Conservation (phyloP, 2,888 invertebrate species). For the Spialia ferax region DNA sequence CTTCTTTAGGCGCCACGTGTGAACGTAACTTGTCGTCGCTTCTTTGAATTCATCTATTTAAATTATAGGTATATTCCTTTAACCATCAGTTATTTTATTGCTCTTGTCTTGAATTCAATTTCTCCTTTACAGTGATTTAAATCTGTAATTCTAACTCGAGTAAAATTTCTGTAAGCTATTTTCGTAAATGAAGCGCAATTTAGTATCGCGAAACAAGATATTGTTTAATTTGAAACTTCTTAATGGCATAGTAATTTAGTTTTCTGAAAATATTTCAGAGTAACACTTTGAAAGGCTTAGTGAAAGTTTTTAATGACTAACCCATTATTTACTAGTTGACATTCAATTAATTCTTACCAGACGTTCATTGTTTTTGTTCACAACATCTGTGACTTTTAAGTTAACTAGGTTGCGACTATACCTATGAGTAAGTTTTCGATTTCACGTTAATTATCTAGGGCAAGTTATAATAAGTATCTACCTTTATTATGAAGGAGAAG, state of each 20-base stretch:
- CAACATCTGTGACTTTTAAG: slow-evolving; percentile 2
- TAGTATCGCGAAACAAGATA: slow-evolving; percentile 9
- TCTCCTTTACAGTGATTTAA: background rate
- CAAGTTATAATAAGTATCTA: too few species aligned
- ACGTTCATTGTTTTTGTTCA: slow-evolving; percentile 5
- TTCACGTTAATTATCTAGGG: too few species aligned
- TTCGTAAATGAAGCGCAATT: background rate
- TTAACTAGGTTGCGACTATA: background rate
- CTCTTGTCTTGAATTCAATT: background rate
- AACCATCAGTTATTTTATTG: background rate
- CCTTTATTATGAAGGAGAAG: too few species aligned
- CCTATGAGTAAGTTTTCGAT: background rate
- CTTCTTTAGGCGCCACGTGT: background rate
- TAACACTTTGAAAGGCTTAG: slow-evolving; percentile 10
- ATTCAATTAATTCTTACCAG: slow-evolving; percentile 19
- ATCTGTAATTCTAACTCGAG: background rate
- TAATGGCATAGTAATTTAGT: slow-evolving; percentile 5
- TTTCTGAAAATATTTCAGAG: slow-evolving; percentile 10
- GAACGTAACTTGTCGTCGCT: background rate
- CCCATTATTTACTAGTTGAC: slow-evolving; percentile 12
- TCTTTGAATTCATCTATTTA: background rate
- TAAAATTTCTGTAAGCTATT: background rate
- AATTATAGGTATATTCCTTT: background rate
- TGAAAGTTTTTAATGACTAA: slow-evolving; percentile 19
- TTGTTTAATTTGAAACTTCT: slow-evolving; percentile 20